Conservation (phyloP, 2,797 vertebrate genomes). For the Petrocephalus schoutedeni region DNA sequence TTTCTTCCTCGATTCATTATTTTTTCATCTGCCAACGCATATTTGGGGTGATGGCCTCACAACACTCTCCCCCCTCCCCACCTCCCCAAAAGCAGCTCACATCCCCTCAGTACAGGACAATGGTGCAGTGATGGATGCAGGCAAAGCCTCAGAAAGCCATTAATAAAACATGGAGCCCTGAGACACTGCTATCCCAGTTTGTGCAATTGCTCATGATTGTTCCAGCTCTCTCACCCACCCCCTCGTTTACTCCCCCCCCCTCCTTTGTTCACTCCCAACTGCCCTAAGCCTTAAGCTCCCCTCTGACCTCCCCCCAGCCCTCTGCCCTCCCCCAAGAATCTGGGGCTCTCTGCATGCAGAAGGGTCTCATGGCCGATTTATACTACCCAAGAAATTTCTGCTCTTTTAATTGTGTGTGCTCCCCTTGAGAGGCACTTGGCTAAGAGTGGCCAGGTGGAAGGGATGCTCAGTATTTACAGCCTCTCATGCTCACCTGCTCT, state of each 20-base stretch:
- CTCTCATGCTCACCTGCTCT: not conserved
- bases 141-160: constrained; percentile 51
- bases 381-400: not conserved
- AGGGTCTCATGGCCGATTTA: not conserved
- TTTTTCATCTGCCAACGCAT: constrained; percentile 35
- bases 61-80: constrained; percentile 10
- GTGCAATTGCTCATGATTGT: constrained; percentile 28
- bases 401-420: not conserved
- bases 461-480: not conserved
- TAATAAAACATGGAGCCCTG: constrained; percentile 45
- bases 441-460: not conserved
- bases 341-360: not conserved
- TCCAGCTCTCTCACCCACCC: not conserved
- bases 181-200: constrained; percentile 50
- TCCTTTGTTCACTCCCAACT: constrained; percentile 4
- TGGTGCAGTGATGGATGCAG: constrained; percentile 45
- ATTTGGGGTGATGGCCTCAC: constrained; percentile 32
- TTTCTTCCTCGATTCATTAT: constrained; percentile 42
- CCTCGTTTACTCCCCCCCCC: constrained; percentile 12
- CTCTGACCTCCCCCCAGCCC: not conserved
- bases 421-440: not conserved
- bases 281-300: not conserved
- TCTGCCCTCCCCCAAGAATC: not conserved
- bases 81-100: constrained; percentile 1
- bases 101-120: constrained; percentile 27